Base-by-base conservation (phyloP, 2,113 vertebrate species). In the Kobus ellipsiprymnus region DNA sequence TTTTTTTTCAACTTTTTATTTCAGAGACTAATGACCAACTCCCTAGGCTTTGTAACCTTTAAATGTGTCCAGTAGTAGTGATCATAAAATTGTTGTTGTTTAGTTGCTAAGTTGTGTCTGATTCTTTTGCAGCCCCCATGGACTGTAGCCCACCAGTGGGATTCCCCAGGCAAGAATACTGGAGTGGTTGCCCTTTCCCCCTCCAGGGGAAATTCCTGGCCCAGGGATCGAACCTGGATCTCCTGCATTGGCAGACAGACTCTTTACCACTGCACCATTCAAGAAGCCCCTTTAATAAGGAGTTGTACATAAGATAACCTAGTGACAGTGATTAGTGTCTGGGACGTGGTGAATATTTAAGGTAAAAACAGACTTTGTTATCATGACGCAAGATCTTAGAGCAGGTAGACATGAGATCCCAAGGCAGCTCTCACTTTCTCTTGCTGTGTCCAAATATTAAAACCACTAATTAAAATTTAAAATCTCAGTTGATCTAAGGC, bases 401-500 rank as follows among this genome's bases (percentile, higher is more conserved):
- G 13, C 4, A 64, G 7, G 1, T 10, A 92, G 29, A 52, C 7
- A 13, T 40, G 5, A 84, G 19, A 84, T 83, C 87, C n/a, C 7
- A 87, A 92, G 57, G 11, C 29, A 89, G 23, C 6, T 93, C 25
- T 67, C 36, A 60, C 1, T 14, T 62, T 21, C 74, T 44, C 16
- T 30, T 23, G 2, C 3, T 82, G 2, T 5, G 6, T 54, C n/a
- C 1, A 23, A 52, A 1, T 44, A 17, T 57, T 87, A 90, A 48
- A 90, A 77, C 29, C 14, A 67, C 21, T 95, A 19, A 74, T 93
- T 4, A 52, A 92, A 88, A 90, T n/a, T 82, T 64, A 60, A 4
- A 74, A 82, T 71, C 90, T 57, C 12, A 57, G 8, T 23, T 30
- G 5, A 96, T 7, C 48, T 25, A 89, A 89, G 23, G 40, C 14